Base-by-base conservation (phyloP, 2,113 vertebrate genomes). In the Zosterops japonicus region DNA sequence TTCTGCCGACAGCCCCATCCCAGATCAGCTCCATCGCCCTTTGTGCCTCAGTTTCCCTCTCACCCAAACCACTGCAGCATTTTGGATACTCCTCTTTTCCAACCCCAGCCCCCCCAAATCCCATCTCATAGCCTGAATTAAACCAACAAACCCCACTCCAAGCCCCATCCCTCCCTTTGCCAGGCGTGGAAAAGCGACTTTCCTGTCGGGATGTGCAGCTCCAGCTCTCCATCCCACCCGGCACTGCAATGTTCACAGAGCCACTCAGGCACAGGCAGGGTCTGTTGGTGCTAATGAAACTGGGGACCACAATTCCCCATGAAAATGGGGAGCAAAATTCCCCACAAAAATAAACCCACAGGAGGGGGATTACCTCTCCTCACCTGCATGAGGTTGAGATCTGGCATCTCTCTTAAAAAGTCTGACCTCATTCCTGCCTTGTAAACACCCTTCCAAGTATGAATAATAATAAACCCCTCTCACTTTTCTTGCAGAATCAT, bases 401-500 rank as follows among this genome's bases (percentile, higher is more conserved):
- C 70, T 92, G 85, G 68, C 92, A 87, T 76, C 76, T 95, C 83
- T 95, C 86, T 86, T 95, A 74, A 46, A 90, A 95, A 97, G 85
- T 76, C 91, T 96, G 96, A 90, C 96, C 95, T 97, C 95, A 95
- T 94, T 97, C 95, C 72, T 94, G 86, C 75, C 87, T 82, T 79
- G 83, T 94, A 96, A 97, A 95, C 82, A 95, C 93, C 78, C 81
- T 91, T 44, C 75, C 27, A 89, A 96, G 59, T 83, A 91, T 89
- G 95, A 97, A 97, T 96, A 97, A 95, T 95, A 92, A 93, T 70
- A 83, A 94, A 88, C 3, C 44, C 53, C 68, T 47, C 85, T 94
- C 75, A 67, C 96, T 97, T 96, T 96, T 97, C 97, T 93, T 76
- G 65, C 90, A 88, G 89, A 93, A 94, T 82, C 93, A 87, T 96